Conservation (phyloP, 2,113 vertebrate species). For the Sigmodon hispidus region DNA sequence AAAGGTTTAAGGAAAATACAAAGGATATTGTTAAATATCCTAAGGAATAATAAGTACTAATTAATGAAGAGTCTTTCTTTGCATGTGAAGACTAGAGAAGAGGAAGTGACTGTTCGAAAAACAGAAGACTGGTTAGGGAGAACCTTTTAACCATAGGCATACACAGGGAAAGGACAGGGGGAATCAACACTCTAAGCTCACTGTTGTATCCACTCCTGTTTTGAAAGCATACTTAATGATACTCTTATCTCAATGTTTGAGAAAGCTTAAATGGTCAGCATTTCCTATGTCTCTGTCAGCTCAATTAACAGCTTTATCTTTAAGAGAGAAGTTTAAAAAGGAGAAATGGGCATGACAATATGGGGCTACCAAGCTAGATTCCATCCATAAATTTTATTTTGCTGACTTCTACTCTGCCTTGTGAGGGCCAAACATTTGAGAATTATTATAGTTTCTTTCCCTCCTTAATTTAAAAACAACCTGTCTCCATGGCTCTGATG, state of each 20-base stretch:
- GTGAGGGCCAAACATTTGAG: not conserved
- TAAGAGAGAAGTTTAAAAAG: not conserved
- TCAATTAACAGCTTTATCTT: not conserved
- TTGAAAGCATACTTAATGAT: not conserved
- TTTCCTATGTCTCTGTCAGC: not conserved
- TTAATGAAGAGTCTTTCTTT: not conserved
- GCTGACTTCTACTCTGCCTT: not conserved
- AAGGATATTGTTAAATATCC: not conserved
- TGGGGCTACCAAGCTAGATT: not conserved
- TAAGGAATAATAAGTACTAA: not conserved
- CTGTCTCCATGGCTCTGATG: not conserved
- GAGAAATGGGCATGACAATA: not conserved
- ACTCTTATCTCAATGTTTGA: not conserved
- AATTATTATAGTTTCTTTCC: not conserved
- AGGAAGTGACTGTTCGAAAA: not conserved
- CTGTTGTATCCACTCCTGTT: not conserved
- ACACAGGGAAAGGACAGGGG: not conserved
- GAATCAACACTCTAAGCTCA: not conserved
- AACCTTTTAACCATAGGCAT: not conserved
- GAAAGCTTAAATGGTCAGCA: not conserved
- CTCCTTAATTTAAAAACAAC: not conserved
- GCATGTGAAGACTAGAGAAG: not conserved
- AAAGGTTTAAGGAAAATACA: conserved; percentile 19
- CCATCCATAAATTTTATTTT: not conserved
- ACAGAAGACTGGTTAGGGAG: not conserved